Percentiles rank a stretch among this genome's conserved stretches.
phyloP scores from a whole-genome alignment of 1,140 invertebrate genomes.

The Saccostrea glomerata region DNA sequence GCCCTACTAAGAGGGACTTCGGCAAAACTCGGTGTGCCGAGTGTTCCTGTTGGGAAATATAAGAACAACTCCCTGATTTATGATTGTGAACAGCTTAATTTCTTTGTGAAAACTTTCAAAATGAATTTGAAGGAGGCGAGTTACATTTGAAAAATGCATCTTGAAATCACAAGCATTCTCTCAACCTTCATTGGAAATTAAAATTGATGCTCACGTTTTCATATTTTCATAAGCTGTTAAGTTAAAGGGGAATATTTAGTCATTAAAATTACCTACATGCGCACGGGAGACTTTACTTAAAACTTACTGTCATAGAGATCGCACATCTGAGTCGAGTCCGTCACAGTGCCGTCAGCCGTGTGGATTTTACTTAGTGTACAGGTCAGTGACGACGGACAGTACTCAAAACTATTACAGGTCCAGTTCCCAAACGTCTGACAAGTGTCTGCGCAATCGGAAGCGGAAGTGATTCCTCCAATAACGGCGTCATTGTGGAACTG shows the following conservation, averaged over 20 bases:
- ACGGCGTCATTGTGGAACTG: conserved; percentile 51
- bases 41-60: conserved; percentile 37
- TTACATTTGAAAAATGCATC: neutral
- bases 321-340: neutral
- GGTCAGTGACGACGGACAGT: conserved; percentile 46
- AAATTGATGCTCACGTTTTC: too few species aligned
- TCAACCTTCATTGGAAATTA: too few species aligned
- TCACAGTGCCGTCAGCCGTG: conserved; percentile 31
- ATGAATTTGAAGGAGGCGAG: too few species aligned
- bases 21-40: conserved; percentile 33
- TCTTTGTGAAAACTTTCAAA: too few species aligned
- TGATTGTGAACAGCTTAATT: neutral
- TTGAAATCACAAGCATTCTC: too few species aligned
- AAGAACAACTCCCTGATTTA: neutral
- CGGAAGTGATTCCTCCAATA: neutral
- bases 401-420: conserved; percentile 60
- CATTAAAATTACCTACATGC: too few species aligned
- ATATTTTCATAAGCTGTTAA: too few species aligned
- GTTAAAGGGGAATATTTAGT: too few species aligned
- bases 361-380: conserved; percentile 56
- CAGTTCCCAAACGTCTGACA: conserved; percentile 44
- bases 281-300: neutral
- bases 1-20: conserved; percentile 44
- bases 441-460: conserved; percentile 49
- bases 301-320: neutral